Percentiles rank a stretch among this genome's conserved stretches.
phyloP scores from a whole-genome alignment of 2,797 vertebrate species.

The Myripristis jacobus region DNA sequence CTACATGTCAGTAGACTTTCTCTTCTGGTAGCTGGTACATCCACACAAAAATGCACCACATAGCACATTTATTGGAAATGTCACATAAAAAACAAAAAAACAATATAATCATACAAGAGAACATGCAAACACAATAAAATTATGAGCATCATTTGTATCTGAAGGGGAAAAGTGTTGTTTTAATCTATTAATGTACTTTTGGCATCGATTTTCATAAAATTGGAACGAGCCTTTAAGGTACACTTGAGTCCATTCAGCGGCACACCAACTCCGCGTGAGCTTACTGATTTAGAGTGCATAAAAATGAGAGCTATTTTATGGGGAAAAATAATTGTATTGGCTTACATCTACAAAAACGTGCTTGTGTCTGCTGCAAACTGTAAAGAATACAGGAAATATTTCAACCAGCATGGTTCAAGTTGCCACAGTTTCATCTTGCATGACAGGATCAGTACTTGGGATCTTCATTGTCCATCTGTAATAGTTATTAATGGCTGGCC shows the following conservation, averaged over 20 bases:
- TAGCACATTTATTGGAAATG: too few relatives aligned
- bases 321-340: background rate
- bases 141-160: background rate
- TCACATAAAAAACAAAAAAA: background rate
- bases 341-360: background rate
- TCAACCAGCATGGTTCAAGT: slow-evolving; percentile 1
- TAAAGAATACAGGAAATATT: slow-evolving; percentile 1
- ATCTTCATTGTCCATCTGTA: slow-evolving; percentile 61
- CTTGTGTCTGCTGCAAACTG: background rate
- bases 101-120: too few relatives aligned
- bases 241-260: background rate
- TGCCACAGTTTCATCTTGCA: slow-evolving; percentile 23
- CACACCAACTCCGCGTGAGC: background rate
- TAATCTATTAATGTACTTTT: too few relatives aligned
- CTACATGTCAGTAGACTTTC: background rate
- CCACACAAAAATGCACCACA: too few relatives aligned
- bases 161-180: too few relatives aligned
- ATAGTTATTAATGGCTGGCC: slow-evolving; percentile 58
- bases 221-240: too few relatives aligned
- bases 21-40: background rate
- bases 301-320: background rate
- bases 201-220: too few relatives aligned
- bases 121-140: background rate
- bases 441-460: slow-evolving; percentile 27
- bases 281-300: background rate